Evolutionary conservation across 2,797 vertebrate species (phyloP), one percentile per base, ranked within the genome.

Genomic region (Tachyglossus aculeatus): DNA sequence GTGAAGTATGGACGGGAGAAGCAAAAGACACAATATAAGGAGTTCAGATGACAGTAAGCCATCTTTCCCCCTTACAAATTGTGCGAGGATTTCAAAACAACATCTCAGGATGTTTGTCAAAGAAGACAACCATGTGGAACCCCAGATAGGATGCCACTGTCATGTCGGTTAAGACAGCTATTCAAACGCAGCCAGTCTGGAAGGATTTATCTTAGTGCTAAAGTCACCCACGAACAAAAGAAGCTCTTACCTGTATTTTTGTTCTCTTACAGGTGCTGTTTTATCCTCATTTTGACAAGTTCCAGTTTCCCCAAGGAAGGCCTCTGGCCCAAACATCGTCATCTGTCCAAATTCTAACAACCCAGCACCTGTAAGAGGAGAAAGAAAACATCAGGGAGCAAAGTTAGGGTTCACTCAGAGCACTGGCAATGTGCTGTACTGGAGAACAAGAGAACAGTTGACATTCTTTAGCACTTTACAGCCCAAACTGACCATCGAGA

Each of bases 301-400:
- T 56, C 21, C 74, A 79, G 9, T n/a, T 43, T 64, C 68, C 33
- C 43, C 6, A 25, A 51, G 50, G 32, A 63, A 53, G 13, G 62
- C 69, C 55, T 39, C 21, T 43, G 66, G 78, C 65, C 61, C 22
- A 29, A 69, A 45, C 54, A n/a, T 22, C n/a, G 32, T 31, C 53
- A 32, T 12, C 5, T 47, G 25, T 45, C 66, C 62, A 3, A 1
- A 10, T 0, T 0, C 5, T 19, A 48, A 53, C 66, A 44, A 4
- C 25, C 54, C 6, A 29, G 55, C 48, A 21, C 65, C 43, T 50
- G n/a, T 14, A 11, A 67, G 32, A 70, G 15, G 40, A 1, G 18
- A 18, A 34, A 36, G 55, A 25, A 41, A 5, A 22, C 13, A 0
- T 6, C 0, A 0, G 34, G 27, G 55, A 67, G 32, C 24, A 0